Base-by-base conservation (phyloP, 2,113 vertebrate species). In the Artemisiospiza belli region DNA sequence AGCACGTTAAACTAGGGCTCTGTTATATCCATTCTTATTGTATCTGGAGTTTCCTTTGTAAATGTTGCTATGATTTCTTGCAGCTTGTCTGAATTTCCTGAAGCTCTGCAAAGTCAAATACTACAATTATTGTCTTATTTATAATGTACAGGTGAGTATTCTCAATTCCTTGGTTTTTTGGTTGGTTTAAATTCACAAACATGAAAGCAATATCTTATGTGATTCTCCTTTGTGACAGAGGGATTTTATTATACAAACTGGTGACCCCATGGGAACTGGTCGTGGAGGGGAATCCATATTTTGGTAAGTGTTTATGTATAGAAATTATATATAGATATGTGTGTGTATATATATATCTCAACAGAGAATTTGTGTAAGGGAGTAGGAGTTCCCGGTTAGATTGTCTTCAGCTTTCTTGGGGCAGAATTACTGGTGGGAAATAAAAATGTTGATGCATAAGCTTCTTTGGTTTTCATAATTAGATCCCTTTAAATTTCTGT, bases 21-120 rank as follows among this genome's bases (percentile, higher is more conserved):
- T 61, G 2, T 63, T 74, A 0, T 4, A 17, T 15, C 12, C 19
- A 0, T 47, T 22, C 3, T 49, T 85, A 13, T 0, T 46, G 0
- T 57, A 8, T 6, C 10, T 22, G 37, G 8, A 12, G 0, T 24
- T 79, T 90, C 28, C 68, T 39, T 74, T 51, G 7, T 97, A 83
- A 97, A 68, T 67, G 37, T n/a, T 82, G 49, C 2, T 90, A 25
- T 86, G 12, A 31, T 96, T 96, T 96, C 69, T 97, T 97, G 33
- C 98, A 99, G 99, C 99, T 59, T 99, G 98, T 72, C 96, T 99
- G 80, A 99, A 99, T 98, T 99, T 99, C 85, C 94, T 99, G 97
- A 99, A 99, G 94, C 98, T 99, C 90, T 99, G 99, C 97, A 99
- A 99, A 97, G 99, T 98, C 95, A 99, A 99, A 87, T 99, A 99